Evolutionary conservation across 2,113 vertebrate genomes (phyloP).

Genomic region (Poeciliopsis turrubarensis): DNA sequence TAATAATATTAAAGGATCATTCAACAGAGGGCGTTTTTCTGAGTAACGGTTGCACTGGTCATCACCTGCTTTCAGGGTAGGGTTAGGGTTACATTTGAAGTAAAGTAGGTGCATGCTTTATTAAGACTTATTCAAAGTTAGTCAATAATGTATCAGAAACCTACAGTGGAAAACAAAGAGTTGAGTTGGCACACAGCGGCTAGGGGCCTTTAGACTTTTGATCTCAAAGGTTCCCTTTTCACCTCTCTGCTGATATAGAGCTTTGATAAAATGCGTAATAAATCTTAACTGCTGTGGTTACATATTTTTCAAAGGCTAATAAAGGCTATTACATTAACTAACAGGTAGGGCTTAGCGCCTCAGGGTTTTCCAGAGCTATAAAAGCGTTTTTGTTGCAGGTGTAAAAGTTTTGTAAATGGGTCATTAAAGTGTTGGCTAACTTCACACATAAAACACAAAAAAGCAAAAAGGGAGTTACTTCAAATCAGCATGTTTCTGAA

Average conservation of each 20-base stretch:
- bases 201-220: constrained; percentile 47
- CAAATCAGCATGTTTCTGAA: constrained; percentile 75
- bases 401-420: constrained; percentile 79
- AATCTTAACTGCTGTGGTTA: constrained; percentile 64
- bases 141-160: no score
- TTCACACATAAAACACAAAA: constrained; percentile 66
- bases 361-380: constrained; percentile 60
- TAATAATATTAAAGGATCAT: background rate
- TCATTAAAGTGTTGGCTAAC: constrained; percentile 74
- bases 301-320: constrained; percentile 69
- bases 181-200: background rate
- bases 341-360: constrained; percentile 47
- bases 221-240: constrained; percentile 43
- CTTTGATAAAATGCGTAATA: constrained; percentile 70
- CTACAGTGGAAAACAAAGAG: background rate
- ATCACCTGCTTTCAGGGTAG: background rate
- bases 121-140: background rate
- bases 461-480: constrained; percentile 57
- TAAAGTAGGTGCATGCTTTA: background rate
- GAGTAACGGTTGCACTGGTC: background rate
- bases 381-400: constrained; percentile 76
- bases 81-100: no score
- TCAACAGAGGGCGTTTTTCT: no score
- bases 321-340: constrained; percentile 61
- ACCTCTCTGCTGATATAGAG: constrained; percentile 33